A percentile compares a stretch with the other conserved stretches of the same genome.
Conservation (phyloP, 1,140 invertebrate species). For the Magallana gigas region DNA sequence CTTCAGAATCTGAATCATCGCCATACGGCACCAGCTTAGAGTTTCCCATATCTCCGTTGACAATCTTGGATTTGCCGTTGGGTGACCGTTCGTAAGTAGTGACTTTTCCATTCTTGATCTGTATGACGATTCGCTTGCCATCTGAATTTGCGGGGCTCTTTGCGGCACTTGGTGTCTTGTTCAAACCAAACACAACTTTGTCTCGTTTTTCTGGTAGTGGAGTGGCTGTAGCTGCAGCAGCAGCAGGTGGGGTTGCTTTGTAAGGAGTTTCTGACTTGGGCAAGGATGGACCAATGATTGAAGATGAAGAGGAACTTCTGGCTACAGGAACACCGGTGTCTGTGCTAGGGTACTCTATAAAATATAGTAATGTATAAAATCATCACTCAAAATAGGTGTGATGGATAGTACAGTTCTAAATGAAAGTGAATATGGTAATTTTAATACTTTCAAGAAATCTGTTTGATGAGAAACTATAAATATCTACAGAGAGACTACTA, state of each 20-base stretch:
- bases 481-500: neutral
- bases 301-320: constrained; percentile 25
- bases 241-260: constrained; percentile 29
- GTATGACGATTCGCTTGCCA: constrained; percentile 76
- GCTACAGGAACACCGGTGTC: constrained; percentile 34
- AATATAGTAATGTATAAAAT: neutral
- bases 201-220: constrained; percentile 67
- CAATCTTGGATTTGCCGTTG: constrained; percentile 68
- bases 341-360: constrained; percentile 38
- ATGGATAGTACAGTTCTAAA: too few relatives aligned
- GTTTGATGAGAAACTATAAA: too few relatives aligned
- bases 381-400: too few relatives aligned
- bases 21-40: constrained; percentile 75
- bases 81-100: constrained; percentile 72
- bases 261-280: constrained; percentile 36
- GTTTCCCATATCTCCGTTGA: constrained; percentile 57
- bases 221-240: constrained; percentile 41
- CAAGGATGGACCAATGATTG: neutral
- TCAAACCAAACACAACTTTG: constrained; percentile 73
- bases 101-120: constrained; percentile 77
- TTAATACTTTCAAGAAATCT: too few relatives aligned
- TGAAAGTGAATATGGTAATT: too few relatives aligned
- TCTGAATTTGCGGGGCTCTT: constrained; percentile 45
- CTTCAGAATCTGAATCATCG: constrained; percentile 76
- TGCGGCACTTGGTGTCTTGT: constrained; percentile 9